Conservation (phyloP, 2,888 invertebrate species). For the Acronicta aceris region DNA sequence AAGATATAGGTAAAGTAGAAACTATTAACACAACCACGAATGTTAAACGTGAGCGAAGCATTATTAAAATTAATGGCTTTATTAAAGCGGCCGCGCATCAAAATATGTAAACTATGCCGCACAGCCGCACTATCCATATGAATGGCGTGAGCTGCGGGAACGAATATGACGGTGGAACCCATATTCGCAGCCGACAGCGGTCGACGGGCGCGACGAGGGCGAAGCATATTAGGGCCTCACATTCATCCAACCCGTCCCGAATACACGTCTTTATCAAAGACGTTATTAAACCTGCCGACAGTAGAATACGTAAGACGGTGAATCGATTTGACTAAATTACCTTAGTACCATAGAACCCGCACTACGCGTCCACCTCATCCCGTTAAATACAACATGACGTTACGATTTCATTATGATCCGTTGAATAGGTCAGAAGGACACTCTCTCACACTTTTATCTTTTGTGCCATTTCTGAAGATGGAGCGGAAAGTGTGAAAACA, state of each 20-base stretch:
- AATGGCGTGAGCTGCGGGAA: slow-evolving; percentile 73
- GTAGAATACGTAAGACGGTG: slow-evolving; percentile 71
- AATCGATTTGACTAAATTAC: slow-evolving; percentile 76
- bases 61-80: slow-evolving; percentile 82
- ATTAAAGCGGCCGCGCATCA: slow-evolving; percentile 74
- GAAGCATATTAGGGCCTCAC: slow-evolving; percentile 76
- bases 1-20: slow-evolving; percentile 54
- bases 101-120: slow-evolving; percentile 82
- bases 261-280: slow-evolving; percentile 82
- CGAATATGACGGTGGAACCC: slow-evolving; percentile 77
- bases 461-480: slow-evolving; percentile 55
- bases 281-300: slow-evolving; percentile 81
- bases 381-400: slow-evolving; percentile 34
- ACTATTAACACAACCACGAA: slow-evolving; percentile 62
- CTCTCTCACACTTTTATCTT: slow-evolving; percentile 55
- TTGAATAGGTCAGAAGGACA: slow-evolving; percentile 35
- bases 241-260: slow-evolving; percentile 76
- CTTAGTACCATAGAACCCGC: slow-evolving; percentile 47
- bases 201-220: slow-evolving; percentile 74
- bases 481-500: slow-evolving; percentile 63
- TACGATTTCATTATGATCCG: slow-evolving; percentile 33
- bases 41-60: slow-evolving; percentile 62
- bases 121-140: slow-evolving; percentile 78
- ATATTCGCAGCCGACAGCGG: slow-evolving; percentile 81
- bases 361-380: slow-evolving; percentile 40